Evolutionary conservation across 2,888 invertebrate species (phyloP).

Genomic region (Cyclophora albipunctata): DNA sequence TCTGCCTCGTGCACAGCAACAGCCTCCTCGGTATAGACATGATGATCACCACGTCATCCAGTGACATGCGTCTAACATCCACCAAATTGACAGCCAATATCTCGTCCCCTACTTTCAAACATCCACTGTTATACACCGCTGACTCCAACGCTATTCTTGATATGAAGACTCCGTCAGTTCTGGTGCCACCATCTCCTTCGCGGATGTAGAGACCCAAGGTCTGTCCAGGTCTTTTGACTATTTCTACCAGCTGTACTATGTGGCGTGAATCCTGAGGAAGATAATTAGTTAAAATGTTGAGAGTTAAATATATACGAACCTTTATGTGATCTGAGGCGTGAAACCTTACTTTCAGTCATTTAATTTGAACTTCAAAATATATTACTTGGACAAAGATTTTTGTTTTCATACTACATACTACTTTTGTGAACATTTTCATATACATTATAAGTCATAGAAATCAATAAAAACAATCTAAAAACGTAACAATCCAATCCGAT

Average conservation of each 20-base stretch:
- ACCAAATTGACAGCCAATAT: slow-evolving; percentile 98
- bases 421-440: no score
- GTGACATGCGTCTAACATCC: slow-evolving; percentile 97
- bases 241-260: slow-evolving; percentile 94
- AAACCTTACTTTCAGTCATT: no score
- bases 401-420: no score
- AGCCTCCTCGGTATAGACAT: slow-evolving; percentile 98
- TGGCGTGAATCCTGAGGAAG: slow-evolving; percentile 80
- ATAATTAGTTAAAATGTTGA: neutral
- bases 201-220: slow-evolving; percentile 98
- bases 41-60: slow-evolving; percentile 99
- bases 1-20: slow-evolving; percentile 93
- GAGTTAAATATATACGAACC: no score
- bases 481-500: no score
- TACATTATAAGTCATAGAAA: no score
- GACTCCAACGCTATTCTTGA: slow-evolving; percentile 93
- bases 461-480: no score
- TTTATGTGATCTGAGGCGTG: no score
- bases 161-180: slow-evolving; percentile 98
- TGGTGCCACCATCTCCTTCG: slow-evolving; percentile 98
- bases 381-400: no score
- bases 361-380: no score
- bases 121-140: slow-evolving; percentile 97
- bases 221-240: slow-evolving; percentile 98
- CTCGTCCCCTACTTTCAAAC: slow-evolving; percentile 96